Base-by-base conservation (phyloP, 1,140 invertebrate species). In the Papilio helenus region DNA sequence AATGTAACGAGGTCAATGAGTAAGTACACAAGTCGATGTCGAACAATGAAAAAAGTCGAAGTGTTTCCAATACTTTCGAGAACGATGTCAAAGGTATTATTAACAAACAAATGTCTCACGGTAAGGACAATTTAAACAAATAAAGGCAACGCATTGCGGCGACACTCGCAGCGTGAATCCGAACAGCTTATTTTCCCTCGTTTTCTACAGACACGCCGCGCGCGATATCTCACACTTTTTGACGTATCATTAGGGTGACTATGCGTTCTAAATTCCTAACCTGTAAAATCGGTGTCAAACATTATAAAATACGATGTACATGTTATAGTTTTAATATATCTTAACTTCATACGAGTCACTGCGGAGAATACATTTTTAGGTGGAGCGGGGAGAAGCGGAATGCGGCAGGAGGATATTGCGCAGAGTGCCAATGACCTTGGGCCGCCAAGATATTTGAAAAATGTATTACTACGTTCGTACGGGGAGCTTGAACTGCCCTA, bases 151-250 rank as follows among this genome's bases (percentile, higher is more conserved):
- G 76, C 55, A 8, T 18, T 49, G 82, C 51, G 78, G 82, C 84
- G 88, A 87, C 88, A 84, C 55, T 87, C 89, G 68, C 89, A 88
- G 89, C 89, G 85, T 90, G 89, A 86, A 84, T 58, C 87, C 86
- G 84, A 87, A 87, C 84, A 87, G 87, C 83, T 83, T 81, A 90
- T 89, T 78, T 81, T 55, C 71, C 72, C 81, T 83, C 83, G 81
- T 85, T 86, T 85, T 81, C 81, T 83, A 81, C 82, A 83, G 82
- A 82, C 86, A 79, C 73, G 84, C 83, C 82, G 84, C 83, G 81
- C 81, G 81, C 82, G 80, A 85, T 90, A 82, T 85, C 81, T 89
- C 87, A 87, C 82, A 86, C 79, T 84, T 84, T 85, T 87, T 51
- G 72, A 74, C 44, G 44, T 49, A 49, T 74, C 18, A 49, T 74